A percentile compares a stretch with the other conserved stretches of the same genome.
Evolutionary conservation across 2,888 invertebrate genomes (phyloP).

Genomic region (Euplagia quadripunctaria): DNA sequence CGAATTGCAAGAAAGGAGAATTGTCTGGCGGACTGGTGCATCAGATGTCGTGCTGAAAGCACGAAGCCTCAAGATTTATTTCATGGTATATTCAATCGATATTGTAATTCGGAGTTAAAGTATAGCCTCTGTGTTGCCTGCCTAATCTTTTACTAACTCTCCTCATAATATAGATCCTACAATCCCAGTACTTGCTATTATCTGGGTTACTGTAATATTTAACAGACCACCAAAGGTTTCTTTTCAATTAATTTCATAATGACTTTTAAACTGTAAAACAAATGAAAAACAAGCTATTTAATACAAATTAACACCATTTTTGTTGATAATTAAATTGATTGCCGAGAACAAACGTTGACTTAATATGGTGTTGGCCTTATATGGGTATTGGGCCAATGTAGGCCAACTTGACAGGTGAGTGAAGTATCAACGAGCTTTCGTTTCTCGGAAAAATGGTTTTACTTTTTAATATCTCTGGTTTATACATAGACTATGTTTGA

Average conservation of each 20-base stretch:
- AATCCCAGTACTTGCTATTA: too few species aligned
- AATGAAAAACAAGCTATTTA: conserved; percentile 33
- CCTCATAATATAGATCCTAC: too few species aligned
- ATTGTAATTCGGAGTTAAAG: too few species aligned
- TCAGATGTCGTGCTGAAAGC: too few species aligned
- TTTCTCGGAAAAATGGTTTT: conserved; percentile 45
- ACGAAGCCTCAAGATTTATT: too few species aligned
- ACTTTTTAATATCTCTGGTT: conserved; percentile 23
- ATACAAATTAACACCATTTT: conserved; percentile 50
- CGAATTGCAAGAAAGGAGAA: too few species aligned
- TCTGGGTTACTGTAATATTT: too few species aligned
- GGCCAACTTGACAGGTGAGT: conserved; percentile 48
- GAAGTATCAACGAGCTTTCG: conserved; percentile 44
- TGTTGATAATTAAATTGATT: conserved; percentile 49
- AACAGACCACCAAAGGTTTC: neutral
- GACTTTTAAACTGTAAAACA: conserved; percentile 22
- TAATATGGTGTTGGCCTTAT: conserved; percentile 49
- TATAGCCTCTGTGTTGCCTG: too few species aligned
- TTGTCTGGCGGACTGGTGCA: too few species aligned
- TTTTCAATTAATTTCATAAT: conserved; percentile 10
- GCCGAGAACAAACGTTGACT: conserved; percentile 50
- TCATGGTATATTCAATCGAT: too few species aligned
- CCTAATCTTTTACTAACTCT: too few species aligned
- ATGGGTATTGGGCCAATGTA: conserved; percentile 51
- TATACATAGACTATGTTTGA: conserved; percentile 5